Conservation (phyloP, 2,797 vertebrate species). For the Mycteria americana region DNA sequence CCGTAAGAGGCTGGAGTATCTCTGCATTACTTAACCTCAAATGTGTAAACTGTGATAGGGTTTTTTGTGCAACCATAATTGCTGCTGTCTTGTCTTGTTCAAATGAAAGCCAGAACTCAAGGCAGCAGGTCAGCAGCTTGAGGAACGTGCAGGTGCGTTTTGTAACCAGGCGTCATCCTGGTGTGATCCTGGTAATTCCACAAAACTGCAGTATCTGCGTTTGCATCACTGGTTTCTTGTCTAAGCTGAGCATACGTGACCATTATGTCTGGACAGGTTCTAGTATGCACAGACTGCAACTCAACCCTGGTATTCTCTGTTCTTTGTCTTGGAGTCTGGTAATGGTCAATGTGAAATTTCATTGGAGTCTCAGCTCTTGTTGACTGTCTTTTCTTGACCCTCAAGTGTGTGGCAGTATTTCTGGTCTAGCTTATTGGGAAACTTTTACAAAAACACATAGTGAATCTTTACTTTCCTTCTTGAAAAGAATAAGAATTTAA, state of each 20-base stretch:
- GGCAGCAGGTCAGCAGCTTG: background rate
- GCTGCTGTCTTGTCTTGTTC: background rate
- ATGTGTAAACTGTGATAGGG: accelerated
- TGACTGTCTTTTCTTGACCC: background rate
- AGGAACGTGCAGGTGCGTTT: background rate
- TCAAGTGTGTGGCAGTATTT: background rate
- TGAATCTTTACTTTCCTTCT: background rate
- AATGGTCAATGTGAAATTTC: background rate
- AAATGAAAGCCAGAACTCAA: background rate
- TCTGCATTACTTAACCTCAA: background rate
- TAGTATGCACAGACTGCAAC: background rate
- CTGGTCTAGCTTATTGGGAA: background rate
- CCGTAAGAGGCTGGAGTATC: background rate
- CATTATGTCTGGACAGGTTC: background rate
- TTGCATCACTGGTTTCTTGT: background rate
- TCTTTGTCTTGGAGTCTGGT: background rate
- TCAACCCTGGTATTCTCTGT: background rate
- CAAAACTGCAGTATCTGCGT: background rate
- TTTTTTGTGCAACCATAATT: background rate
- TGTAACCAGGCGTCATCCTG: accelerated
- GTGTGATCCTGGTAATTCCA: background rate
- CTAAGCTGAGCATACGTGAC: background rate
- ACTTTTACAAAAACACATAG: background rate
- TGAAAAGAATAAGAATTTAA: background rate
- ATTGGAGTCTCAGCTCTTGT: background rate